Percentiles rank a stretch among this genome's conserved stretches.
These are phyloP conservation scores for Microctonus hyperodae DNA, from an alignment of 2,888 invertebrate genomes.

Conservation along the genomic window DNA sequence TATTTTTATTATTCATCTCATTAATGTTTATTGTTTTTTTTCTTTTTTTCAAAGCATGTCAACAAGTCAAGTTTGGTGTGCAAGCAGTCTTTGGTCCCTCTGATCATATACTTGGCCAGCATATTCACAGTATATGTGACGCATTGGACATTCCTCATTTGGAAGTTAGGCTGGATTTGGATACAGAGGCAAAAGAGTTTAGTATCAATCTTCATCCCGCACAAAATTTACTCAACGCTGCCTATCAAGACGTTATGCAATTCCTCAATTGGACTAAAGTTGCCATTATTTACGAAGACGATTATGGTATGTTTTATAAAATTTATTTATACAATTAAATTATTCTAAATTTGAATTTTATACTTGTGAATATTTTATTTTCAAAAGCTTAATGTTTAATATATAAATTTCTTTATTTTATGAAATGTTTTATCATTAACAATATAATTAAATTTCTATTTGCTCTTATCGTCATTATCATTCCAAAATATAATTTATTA, in stretches of 20 bases:
- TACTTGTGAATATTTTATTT: no score
- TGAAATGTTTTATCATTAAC: background rate
- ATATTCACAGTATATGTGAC: conserved; percentile 83
- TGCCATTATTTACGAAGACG: conserved; percentile 82
- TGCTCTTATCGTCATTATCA: background rate
- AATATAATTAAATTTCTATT: background rate
- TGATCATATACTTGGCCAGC: conserved; percentile 74
- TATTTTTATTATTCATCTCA: background rate
- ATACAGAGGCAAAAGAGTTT: conserved; percentile 70
- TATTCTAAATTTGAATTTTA: no score
- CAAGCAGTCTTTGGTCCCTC: conserved; percentile 83
- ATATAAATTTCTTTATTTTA: no score
- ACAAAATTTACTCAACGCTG: conserved; percentile 74
- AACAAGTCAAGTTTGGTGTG: conserved; percentile 74
- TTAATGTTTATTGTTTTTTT: background rate
- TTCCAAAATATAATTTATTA: conserved; percentile 25
- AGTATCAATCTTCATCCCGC: conserved; percentile 83
- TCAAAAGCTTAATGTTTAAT: no score
- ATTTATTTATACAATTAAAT: no score
- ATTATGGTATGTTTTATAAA: conserved; percentile 68
- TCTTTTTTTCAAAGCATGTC: conserved; percentile 69
- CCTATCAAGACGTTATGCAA: conserved; percentile 78
- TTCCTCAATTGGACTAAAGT: conserved; percentile 83
- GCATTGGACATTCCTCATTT: conserved; percentile 82
- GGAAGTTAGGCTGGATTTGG: conserved; percentile 72